Base-by-base conservation (phyloP, 2,797 vertebrate genomes). In the Cygnus olor region DNA sequence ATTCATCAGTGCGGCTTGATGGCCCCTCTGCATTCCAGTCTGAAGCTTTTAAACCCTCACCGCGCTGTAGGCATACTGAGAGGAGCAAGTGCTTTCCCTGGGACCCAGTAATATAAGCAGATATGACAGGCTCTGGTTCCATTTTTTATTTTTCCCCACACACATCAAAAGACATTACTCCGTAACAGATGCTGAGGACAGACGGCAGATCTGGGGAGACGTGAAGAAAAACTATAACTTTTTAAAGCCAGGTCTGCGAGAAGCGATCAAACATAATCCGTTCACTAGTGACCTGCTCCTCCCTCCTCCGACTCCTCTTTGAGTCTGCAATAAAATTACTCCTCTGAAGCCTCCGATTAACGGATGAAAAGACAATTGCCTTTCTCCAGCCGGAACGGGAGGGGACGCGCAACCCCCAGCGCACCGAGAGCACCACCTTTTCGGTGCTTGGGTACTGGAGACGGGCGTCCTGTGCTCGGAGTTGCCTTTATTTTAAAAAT, bases 111-210 rank as follows among this genome's bases (percentile, higher is more conserved):
- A 95, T 91, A 28, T 97, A 97, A 97, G 96, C 95, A 96, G 97
- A 94, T 96, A 96, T 94, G 97, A 97, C 96, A 97, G 94, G 95
- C 94, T 95, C 89, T 89, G 69, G 85, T 94, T 95, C 77, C 80
- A 69, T 93, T 93, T 91, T 85, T 96, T 89, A 12, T 93, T 65
- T 90, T 85, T 84, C 87, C 89, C 4, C 92, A 72, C 94, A 83
- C 93, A 96, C 96, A 97, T 97, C 96, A 97, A 97, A 97, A 95
- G 94, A 54, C 90, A 95, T 97, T 96, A 96, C 94, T 94, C 69
- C 10, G 14, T 38, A 95, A 92, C 96, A 96, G 97, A 96, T 92
- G 96, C 97, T 94, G 95, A 96, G 93, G 96, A 96, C 95, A 96
- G 96, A 96, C 83, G 82, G 96, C 95, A 96, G 95, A 95, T 88